Percentiles rank a stretch among this genome's conserved stretches.
Evolutionary conservation across 1,140 invertebrate genomes (phyloP).

Genomic region (Papilio xuthus): DNA sequence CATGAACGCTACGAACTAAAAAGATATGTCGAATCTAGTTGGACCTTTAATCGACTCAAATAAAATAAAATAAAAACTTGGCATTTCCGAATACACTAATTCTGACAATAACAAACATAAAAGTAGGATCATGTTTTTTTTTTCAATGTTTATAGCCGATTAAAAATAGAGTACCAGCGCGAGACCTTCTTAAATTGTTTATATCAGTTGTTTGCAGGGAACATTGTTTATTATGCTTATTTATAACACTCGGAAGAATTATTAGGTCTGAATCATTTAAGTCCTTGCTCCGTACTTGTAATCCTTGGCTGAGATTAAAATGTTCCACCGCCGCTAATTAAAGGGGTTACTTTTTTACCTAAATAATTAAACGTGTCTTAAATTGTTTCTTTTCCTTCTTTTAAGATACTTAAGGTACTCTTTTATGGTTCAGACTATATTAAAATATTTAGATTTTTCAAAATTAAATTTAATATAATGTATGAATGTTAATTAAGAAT

Average conservation of each 20-base stretch:
- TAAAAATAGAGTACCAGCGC: conserved; percentile 39
- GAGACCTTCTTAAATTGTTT: conserved; percentile 46
- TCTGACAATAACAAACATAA: neutral
- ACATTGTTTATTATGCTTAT: conserved; percentile 73
- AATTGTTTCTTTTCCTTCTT: conserved; percentile 9
- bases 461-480: neutral
- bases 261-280: conserved; percentile 79
- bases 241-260: conserved; percentile 76
- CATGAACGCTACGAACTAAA: neutral
- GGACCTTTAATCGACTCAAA: no score
- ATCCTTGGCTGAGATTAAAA: conserved; percentile 73
- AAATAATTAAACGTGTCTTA: conserved; percentile 66
- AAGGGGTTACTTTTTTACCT: conserved; percentile 71
- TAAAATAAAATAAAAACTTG: neutral
- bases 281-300: conserved; percentile 75
- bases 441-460: neutral
- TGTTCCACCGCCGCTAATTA: conserved; percentile 73
- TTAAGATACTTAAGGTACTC: neutral
- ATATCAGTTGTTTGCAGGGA: conserved; percentile 46
- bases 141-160: neutral
- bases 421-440: conserved; percentile 4
- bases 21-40: no score
- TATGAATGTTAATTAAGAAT: neutral
- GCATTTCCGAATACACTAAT: neutral
- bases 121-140: no score